Evolutionary conservation across 2,888 invertebrate species (phyloP).

Genomic region (Melinaea menophilus): DNA sequence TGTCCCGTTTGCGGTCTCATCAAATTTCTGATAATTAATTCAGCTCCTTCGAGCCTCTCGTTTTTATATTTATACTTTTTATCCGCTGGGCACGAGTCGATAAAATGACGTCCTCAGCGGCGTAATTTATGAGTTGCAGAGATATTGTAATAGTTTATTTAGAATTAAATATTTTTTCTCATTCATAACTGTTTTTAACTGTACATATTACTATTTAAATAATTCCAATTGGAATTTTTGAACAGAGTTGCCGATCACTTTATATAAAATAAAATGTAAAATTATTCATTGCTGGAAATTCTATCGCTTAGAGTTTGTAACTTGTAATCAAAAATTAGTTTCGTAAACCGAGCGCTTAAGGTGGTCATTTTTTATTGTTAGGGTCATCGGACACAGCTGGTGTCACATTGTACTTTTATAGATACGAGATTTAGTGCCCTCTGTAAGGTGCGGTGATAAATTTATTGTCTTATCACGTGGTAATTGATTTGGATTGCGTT

Average conservation of each 20-base stretch:
- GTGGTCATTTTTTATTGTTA: conserved; percentile 70
- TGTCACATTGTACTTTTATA: conserved; percentile 57
- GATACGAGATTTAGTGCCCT: conserved; percentile 57
- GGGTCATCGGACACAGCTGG: conserved; percentile 59
- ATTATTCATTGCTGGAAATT: background rate
- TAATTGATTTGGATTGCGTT: conserved; percentile 49
- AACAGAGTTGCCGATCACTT: too few species aligned
- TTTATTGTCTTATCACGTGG: conserved; percentile 68
- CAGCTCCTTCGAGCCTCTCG: conserved; percentile 64
- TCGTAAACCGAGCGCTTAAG: conserved; percentile 59
- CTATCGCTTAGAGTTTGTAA: conserved; percentile 33
- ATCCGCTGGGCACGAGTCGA: conserved; percentile 69
- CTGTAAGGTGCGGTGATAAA: conserved; percentile 61
- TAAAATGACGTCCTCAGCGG: conserved; percentile 54
- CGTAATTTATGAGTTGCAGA: conserved; percentile 23
- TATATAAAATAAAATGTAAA: too few species aligned
- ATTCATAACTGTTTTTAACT: too few species aligned
- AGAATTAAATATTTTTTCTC: background rate
- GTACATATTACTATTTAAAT: too few species aligned
- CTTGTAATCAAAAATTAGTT: conserved; percentile 40
- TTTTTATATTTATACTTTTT: conserved; percentile 68
- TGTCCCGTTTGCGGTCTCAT: conserved; percentile 51
- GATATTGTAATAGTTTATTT: conserved; percentile 10
- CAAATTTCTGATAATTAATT: conserved; percentile 73
- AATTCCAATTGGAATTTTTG: too few species aligned